phyloP scores from a whole-genome alignment of 1,140 invertebrate genomes.

The Ephestia elutella region DNA sequence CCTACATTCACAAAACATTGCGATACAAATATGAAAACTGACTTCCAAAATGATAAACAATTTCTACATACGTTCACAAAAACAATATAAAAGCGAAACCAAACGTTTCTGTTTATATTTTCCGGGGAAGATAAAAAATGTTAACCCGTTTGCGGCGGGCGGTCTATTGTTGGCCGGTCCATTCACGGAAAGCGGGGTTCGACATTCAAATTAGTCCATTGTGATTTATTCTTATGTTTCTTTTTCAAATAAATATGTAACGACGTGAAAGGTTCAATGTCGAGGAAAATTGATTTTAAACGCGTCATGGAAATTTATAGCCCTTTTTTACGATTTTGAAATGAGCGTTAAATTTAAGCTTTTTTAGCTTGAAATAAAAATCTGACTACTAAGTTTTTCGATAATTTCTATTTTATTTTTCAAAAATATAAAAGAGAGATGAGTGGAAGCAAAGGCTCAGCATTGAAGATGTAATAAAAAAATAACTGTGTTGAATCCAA shows the following conservation, averaged over 20 bases:
- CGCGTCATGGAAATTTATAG: not conserved
- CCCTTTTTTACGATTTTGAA: not conserved
- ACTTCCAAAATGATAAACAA: slow-evolving; percentile 34
- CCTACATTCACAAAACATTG: not conserved
- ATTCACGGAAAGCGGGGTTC: slow-evolving; percentile 45
- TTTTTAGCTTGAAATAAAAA: no score
- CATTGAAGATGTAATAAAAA: no score
- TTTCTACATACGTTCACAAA: slow-evolving; percentile 39
- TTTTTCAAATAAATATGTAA: slow-evolving; percentile 18
- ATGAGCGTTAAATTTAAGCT: no score
- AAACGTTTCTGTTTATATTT: slow-evolving; percentile 58
- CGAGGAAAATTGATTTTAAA: slow-evolving; percentile 12
- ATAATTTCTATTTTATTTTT: no score
- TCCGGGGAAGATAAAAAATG: slow-evolving; percentile 40
- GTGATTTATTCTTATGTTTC: slow-evolving; percentile 39
- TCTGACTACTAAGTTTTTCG: no score
- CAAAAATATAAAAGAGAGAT: no score
- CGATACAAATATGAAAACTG: not conserved
- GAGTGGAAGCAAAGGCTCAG: no score
- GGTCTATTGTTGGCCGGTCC: slow-evolving; percentile 51
- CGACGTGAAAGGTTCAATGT: slow-evolving; percentile 19
- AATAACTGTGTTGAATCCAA: no score
- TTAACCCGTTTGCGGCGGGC: slow-evolving; percentile 41
- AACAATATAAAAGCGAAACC: slow-evolving; percentile 48
- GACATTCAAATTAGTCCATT: slow-evolving; percentile 63